Base-by-base conservation (phyloP, 2,797 vertebrate species). In the Serranus cabrilla region DNA sequence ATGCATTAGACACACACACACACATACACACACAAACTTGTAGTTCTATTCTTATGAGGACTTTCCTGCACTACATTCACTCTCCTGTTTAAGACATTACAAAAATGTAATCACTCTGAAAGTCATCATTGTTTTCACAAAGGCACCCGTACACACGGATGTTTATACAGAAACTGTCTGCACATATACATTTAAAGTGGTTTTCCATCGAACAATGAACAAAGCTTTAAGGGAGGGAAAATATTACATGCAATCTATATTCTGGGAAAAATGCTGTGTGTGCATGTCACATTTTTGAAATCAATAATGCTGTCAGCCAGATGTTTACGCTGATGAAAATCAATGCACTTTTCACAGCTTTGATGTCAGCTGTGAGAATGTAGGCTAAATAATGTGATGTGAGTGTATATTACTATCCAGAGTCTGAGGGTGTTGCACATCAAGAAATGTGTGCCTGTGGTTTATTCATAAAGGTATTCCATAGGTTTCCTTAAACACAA, bases 251-350 rank as follows among this genome's bases (percentile, higher is more conserved):
- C 51, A 66, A 82, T 86, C 47, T 71, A 72, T 81, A 78, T 55
- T 74, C 64, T 66, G 20, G 2, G 17, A 31, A 71, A 78, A 60
- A 47, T 70, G 68, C 77, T 74, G 78, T 4, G 78, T 65, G 65
- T 59, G 69, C 70, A 71, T 71, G 45, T 68, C 61, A 18, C 58
- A 61, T 71, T 56, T 65, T 72, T 51, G 75, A 67, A 90, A 92
- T 94, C 90, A 69, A 91, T 92, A 87, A 47, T 11, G 56, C 63
- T 82, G 75, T 82, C 69, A 73, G 85, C 79, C 82, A 86, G 82
- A 87, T 89, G 80, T 91, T 86, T 76, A 79, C 58, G 40, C 65
- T 79, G 80, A 82, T 79, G 45, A 84, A 93, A 92, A 91, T 94
- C 90, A 83, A 93, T 93, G 69, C 6, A 37, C 52, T 54, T 81